Evolutionary conservation across 2,113 vertebrate genomes (phyloP), one percentile per base, ranked within the genome.

Genomic region (Stomatorhinus ivindoensis): DNA sequence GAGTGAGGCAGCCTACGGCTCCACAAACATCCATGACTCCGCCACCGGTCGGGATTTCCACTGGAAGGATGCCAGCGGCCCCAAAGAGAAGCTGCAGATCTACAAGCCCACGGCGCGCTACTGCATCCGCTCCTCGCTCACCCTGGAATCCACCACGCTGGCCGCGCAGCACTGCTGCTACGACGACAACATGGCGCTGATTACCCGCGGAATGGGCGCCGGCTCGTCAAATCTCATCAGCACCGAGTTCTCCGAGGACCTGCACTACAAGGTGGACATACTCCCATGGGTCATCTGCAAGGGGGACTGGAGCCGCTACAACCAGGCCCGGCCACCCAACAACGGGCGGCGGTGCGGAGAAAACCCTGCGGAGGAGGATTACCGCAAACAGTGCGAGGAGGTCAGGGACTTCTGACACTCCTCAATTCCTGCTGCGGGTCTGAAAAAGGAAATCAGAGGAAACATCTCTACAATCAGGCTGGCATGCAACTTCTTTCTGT

Each of bases 201-300:
- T 99, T 89, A 99, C 98, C 1, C 95, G 98, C 3, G 98, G 98
- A 47, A 99, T 98, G 93, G 98, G 98, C 1, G 97, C 98, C 0
- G 98, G 98, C 0, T 96, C 97, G 0, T 98, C 98, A 1, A 99
- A 99, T 95, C 97, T 99, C 90, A 99, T 99, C 94, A 99, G 98
- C 95, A 97, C 96, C 0, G 98, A 99, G 89, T 99, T 99, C 95
- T 99, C 98, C 0, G 97, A 98, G 0, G 98, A 99, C 90, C 97
- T 99, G 88, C 98, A 99, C 94, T 98, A 99, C 90, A 99, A 99
- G 91, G 98, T 99, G 93, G 98, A 99, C 92, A 95, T 99, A 58
- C 93, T 99, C 92, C 98, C 98, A 1, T 99, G 98, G 98, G 98
- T 99, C 93, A 96, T 99, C 92, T 99, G 98, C 95, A 99, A 99